Conservation (phyloP, 2,113 vertebrate genomes). For the Lichenostomus cassidix region DNA sequence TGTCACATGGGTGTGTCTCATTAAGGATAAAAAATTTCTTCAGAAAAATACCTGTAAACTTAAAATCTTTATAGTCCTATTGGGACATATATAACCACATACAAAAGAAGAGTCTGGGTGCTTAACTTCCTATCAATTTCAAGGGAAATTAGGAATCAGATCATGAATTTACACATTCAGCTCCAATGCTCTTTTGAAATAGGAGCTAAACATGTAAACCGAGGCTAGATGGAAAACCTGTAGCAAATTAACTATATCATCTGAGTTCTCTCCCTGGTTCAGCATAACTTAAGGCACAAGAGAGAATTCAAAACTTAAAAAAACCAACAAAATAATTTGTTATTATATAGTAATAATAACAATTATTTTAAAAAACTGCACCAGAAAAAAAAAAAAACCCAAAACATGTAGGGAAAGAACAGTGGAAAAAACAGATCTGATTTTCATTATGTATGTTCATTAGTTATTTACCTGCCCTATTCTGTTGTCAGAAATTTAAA, state of each 20-base stretch:
- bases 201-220: not conserved
- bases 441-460: not conserved
- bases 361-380: not conserved
- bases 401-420: not conserved
- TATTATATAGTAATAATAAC: not conserved
- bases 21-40: not conserved
- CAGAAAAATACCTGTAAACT: not conserved
- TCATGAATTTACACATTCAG: not conserved
- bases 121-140: not conserved
- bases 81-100: not conserved
- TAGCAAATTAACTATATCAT: not conserved
- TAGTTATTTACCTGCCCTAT: not conserved
- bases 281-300: not conserved
- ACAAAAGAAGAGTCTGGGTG: not conserved
- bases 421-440: not conserved
- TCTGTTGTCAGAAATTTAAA: not conserved
- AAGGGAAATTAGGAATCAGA: not conserved
- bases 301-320: too few relatives aligned
- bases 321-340: not conserved
- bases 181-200: not conserved
- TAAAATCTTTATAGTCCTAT: not conserved
- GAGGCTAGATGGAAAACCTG: not conserved
- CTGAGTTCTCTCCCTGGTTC: not conserved
- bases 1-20: not conserved
- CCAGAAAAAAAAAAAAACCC: not conserved